A percentile compares a stretch with the other conserved stretches of the same genome.
phyloP scores from a whole-genome alignment of 2,888 invertebrate genomes.

The Volucella inflata region DNA sequence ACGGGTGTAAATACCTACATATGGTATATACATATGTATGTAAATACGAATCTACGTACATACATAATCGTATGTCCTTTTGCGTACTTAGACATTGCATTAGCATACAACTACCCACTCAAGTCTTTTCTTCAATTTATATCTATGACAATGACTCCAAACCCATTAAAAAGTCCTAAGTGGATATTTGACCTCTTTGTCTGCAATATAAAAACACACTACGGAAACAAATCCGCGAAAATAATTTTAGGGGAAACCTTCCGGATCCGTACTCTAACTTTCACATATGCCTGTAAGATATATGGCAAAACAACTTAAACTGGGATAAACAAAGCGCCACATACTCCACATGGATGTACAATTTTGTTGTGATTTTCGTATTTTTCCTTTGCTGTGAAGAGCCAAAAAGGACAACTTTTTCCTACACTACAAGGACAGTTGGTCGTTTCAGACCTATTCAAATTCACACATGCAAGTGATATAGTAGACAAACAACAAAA shows the following conservation, averaged over 20 bases:
- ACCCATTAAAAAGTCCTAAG: conserved; percentile 61
- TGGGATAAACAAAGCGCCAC: conserved; percentile 62
- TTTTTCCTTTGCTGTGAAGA: conserved; percentile 43
- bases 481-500: conserved; percentile 72
- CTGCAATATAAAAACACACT: conserved; percentile 36
- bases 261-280: conserved; percentile 57
- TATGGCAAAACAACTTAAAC: conserved; percentile 70
- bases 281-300: conserved; percentile 63
- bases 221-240: conserved; percentile 58
- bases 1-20: no score
- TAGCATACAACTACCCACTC: no score
- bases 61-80: background rate
- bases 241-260: conserved; percentile 55
- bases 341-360: conserved; percentile 40
- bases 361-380: conserved; percentile 64
- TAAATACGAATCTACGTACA: background rate
- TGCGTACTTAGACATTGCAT: no score
- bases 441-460: conserved; percentile 56
- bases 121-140: background rate
- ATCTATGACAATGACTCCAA: conserved; percentile 54
- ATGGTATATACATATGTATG: no score
- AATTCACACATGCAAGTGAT: conserved; percentile 62
- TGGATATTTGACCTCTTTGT: conserved; percentile 69
- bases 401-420: conserved; percentile 70
- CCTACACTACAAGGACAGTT: conserved; percentile 50